Evolutionary conservation across 2,797 vertebrate species (phyloP), one percentile per base, ranked within the genome.

Genomic region (Petrocephalus sullivani): DNA sequence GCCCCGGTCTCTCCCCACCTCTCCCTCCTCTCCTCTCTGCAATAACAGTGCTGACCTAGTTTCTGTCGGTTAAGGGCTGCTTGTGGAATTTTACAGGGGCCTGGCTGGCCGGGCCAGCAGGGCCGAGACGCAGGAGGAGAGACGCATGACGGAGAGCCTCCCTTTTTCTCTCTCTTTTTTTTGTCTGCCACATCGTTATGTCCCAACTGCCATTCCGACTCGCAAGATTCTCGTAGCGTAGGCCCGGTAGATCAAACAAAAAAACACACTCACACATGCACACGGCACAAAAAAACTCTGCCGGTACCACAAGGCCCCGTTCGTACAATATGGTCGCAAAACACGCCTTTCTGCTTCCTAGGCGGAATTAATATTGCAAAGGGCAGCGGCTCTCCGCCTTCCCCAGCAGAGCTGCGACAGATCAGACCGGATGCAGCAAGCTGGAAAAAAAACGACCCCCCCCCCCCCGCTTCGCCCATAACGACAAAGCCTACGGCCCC

Each of bases 31-130:
- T 95, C 94, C 93, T 93, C 95, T 95, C 96, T 96, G 95, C 95
- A 96, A 96, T 96, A 96, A 96, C 96, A 96, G 96, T 95, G 96
- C 95, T 96, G 96, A 96, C 96, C 96, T 96, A 96, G 95, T 96
- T 96, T 96, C 96, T 95, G 94, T 95, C 94, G 95, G 95, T 96
- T 96, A 95, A 95, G 95, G 94, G 95, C 96, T 95, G 95, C 96
- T 95, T 96, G 96, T 96, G 96, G 96, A 96, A 96, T 96, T 96
- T 96, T 96, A 96, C 96, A 96, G 96, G 95, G 95, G 95, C 95
- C 96, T 96, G 96, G 94, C 94, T 95, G 94, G 93, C 93, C 95
- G 93, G 94, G 92, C 91, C 94, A 90, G 92, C 94, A 92, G 94
- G 94, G 93, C 93, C 90, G 95, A 94, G 96, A 95, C 90, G 94